Evolutionary conservation across 2,888 invertebrate genomes (phyloP).

Genomic region (Drosophila rubida): DNA sequence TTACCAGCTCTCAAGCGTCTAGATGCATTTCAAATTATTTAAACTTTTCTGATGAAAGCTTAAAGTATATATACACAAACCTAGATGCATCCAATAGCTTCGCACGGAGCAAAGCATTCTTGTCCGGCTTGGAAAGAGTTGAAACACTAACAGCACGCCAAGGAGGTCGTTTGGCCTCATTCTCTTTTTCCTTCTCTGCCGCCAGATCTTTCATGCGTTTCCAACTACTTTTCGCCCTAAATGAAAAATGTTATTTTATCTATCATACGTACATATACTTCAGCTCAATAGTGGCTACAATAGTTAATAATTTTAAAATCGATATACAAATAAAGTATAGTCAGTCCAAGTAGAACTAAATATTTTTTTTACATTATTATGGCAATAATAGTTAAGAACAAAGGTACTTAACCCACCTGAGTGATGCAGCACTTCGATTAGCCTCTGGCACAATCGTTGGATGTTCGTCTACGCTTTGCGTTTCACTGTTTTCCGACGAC

Average conservation of each 20-base stretch:
- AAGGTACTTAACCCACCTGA: slow-evolving; percentile 46
- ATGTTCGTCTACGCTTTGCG: slow-evolving; percentile 81
- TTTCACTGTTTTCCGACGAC: slow-evolving; percentile 83
- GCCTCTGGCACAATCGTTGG: slow-evolving; percentile 30
- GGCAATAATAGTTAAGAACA: neutral
- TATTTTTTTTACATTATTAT: neutral
- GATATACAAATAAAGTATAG: neutral
- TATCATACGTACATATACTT: neutral
- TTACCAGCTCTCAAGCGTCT: slow-evolving; percentile 83
- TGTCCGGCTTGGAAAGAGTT: slow-evolving; percentile 83
- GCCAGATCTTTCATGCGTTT: slow-evolving; percentile 82
- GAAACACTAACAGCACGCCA: slow-evolving; percentile 84
- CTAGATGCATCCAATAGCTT: slow-evolving; percentile 84
- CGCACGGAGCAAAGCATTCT: slow-evolving; percentile 83
- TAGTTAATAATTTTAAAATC: neutral
- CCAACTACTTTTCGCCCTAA: slow-evolving; percentile 81
- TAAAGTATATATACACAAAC: slow-evolving; percentile 46
- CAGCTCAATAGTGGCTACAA: neutral
- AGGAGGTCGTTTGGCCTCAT: slow-evolving; percentile 83
- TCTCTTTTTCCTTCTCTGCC: slow-evolving; percentile 72
- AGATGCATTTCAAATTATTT: neutral
- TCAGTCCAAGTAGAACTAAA: neutral
- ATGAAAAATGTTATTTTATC: neutral
- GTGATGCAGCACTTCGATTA: slow-evolving; percentile 55
- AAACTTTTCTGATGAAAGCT: neutral